phyloP scores from a whole-genome alignment of 1,140 invertebrate genomes.

The Brachionus asplanchnoidis region DNA sequence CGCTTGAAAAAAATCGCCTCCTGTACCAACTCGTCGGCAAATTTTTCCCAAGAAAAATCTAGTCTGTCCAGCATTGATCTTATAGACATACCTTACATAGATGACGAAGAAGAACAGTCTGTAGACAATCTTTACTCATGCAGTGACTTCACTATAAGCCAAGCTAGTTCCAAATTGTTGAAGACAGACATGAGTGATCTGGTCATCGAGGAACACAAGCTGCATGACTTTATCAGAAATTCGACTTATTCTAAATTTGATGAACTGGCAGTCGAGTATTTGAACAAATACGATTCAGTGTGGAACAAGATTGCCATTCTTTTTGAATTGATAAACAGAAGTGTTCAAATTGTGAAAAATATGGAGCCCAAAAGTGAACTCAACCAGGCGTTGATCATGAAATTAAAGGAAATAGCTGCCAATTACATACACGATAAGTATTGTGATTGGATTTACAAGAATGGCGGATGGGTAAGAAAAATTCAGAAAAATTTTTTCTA shows the following conservation, averaged over 20 bases:
- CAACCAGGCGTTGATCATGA: neutral
- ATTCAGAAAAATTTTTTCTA: neutral
- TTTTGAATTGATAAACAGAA: slow-evolving; percentile 1
- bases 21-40: neutral
- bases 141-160: neutral
- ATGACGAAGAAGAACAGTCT: neutral
- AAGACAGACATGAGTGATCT: slow-evolving; percentile 29
- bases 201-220: neutral
- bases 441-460: slow-evolving; percentile 31
- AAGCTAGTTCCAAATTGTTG: neutral
- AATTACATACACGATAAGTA: slow-evolving; percentile 34
- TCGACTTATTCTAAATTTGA: slow-evolving; percentile 16
- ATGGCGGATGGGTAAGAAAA: slow-evolving; percentile 30
- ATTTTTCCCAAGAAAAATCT: slow-evolving; percentile 10
- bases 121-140: neutral
- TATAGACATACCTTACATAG: slow-evolving; percentile 35
- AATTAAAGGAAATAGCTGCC: slow-evolving; percentile 26
- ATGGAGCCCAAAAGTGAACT: neutral
- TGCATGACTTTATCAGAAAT: slow-evolving; percentile 7
- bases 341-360: neutral
- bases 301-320: slow-evolving; percentile 31
- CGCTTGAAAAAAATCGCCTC: slow-evolving; percentile 3
- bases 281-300: slow-evolving; percentile 1
- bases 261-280: neutral
- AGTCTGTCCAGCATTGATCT: slow-evolving; percentile 27